Percentiles rank a stretch among this genome's conserved stretches.
Conservation (phyloP, 2,888 invertebrate species). For the Dryococelus australis region DNA sequence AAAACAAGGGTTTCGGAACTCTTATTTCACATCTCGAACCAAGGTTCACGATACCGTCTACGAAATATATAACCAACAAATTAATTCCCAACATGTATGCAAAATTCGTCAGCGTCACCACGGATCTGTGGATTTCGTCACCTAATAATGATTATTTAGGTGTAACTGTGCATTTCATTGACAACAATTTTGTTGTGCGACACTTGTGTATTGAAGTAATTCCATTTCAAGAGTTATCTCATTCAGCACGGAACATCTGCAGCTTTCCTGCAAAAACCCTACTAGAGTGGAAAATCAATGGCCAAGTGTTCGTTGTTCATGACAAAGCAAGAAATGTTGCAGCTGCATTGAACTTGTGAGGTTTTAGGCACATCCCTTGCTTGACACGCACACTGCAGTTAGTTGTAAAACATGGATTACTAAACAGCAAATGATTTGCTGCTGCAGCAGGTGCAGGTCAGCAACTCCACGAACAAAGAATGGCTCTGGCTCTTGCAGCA, state of each 20-base stretch:
- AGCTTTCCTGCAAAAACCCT: neutral
- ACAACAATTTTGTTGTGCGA: neutral
- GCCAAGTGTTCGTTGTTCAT: neutral
- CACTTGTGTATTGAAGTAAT: neutral
- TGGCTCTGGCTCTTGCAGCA: neutral
- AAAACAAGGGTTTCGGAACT: slow-evolving; percentile 10
- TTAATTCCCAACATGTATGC: slow-evolving; percentile 4
- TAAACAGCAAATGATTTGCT: too few species aligned
- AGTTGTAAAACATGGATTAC: too few species aligned
- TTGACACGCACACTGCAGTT: too few species aligned
- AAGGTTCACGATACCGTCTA: neutral
- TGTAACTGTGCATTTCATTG: neutral
- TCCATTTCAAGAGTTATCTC: neutral
- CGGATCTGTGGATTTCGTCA: neutral
- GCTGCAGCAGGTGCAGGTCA: neutral
- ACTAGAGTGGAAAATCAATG: neutral
- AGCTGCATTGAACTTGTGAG: neutral
- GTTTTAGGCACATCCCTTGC: neutral
- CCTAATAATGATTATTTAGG: neutral
- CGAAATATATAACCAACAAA: neutral
- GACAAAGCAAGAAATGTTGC: neutral
- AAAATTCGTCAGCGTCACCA: neutral
- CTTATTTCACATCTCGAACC: neutral
- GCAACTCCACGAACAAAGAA: neutral
- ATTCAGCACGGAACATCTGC: neutral